Conservation (phyloP, 2,888 invertebrate genomes). For the Pammene fasciana region DNA sequence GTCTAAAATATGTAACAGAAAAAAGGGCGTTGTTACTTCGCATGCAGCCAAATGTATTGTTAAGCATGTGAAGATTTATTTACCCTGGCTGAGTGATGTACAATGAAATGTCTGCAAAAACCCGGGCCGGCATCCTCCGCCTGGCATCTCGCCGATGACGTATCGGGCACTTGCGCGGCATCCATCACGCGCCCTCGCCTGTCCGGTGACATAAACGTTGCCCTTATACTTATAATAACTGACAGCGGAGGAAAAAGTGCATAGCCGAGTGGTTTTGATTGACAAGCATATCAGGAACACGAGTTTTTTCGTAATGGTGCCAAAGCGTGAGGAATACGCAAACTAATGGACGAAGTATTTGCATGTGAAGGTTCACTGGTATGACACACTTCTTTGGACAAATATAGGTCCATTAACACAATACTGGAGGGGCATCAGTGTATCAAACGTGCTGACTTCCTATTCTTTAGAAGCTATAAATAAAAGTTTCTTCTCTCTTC, state of each 20-base stretch:
- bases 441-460: too few relatives aligned
- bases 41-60: slow-evolving; percentile 45
- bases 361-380: too few relatives aligned
- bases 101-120: slow-evolving; percentile 47
- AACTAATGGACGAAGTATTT: too few relatives aligned
- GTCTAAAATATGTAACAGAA: slow-evolving; percentile 11
- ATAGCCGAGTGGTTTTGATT: slow-evolving; percentile 22
- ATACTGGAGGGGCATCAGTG: too few relatives aligned
- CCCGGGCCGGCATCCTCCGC: slow-evolving; percentile 42
- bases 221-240: slow-evolving; percentile 30
- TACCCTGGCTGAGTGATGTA: slow-evolving; percentile 45
- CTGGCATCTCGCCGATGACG: slow-evolving; percentile 53
- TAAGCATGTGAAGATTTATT: slow-evolving; percentile 46
- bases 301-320: not conserved
- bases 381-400: too few relatives aligned
- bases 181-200: slow-evolving; percentile 53
- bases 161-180: slow-evolving; percentile 51
- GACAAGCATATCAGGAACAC: slow-evolving; percentile 27
- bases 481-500: too few relatives aligned
- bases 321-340: not conserved
- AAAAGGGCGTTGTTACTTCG: slow-evolving; percentile 41
- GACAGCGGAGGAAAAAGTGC: slow-evolving; percentile 27
- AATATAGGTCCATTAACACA: too few relatives aligned
- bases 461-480: too few relatives aligned
- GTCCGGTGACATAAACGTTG: slow-evolving; percentile 31